phyloP scores from a whole-genome alignment of 2,113 vertebrate species.

The Ammodramus savannarum region DNA sequence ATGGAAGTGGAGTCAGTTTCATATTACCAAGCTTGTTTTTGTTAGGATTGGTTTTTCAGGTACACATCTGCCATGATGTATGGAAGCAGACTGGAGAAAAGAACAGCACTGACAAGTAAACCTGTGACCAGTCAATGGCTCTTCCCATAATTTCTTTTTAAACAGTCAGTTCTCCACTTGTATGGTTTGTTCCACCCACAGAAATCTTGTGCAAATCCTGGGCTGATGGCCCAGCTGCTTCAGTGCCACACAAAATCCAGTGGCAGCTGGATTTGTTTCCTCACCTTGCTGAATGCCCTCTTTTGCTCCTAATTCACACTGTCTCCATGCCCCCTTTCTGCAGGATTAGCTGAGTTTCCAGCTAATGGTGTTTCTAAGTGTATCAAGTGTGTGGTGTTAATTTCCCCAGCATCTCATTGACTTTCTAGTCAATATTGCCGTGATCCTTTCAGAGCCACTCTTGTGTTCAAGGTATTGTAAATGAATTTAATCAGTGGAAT shows the following conservation, averaged over 20 bases:
- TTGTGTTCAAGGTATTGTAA: conserved; percentile 30
- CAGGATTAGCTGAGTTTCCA: conserved; percentile 19
- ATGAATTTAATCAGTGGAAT: conserved; percentile 48
- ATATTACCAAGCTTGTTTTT: background rate
- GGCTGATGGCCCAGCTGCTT: background rate
- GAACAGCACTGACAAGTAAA: background rate
- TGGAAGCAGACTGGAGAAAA: background rate
- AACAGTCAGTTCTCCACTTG: background rate
- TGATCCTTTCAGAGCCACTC: conserved; percentile 42
- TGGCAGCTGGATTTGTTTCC: background rate
- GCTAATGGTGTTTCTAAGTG: conserved; percentile 35
- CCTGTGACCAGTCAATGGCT: background rate
- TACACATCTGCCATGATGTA: background rate
- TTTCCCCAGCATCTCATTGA: conserved; percentile 59
- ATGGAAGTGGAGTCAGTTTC: background rate
- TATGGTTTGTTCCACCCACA: background rate
- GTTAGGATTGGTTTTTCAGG: background rate
- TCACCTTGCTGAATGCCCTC: background rate
- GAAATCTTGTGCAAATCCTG: background rate
- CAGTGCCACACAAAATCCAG: background rate
- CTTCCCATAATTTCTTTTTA: background rate
- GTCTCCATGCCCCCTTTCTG: background rate
- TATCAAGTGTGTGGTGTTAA: conserved; percentile 48
- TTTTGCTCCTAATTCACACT: background rate
- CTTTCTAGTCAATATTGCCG: conserved; percentile 46